Base-by-base conservation (phyloP, 2,113 vertebrate genomes). In the Lasiurus cinereus region DNA sequence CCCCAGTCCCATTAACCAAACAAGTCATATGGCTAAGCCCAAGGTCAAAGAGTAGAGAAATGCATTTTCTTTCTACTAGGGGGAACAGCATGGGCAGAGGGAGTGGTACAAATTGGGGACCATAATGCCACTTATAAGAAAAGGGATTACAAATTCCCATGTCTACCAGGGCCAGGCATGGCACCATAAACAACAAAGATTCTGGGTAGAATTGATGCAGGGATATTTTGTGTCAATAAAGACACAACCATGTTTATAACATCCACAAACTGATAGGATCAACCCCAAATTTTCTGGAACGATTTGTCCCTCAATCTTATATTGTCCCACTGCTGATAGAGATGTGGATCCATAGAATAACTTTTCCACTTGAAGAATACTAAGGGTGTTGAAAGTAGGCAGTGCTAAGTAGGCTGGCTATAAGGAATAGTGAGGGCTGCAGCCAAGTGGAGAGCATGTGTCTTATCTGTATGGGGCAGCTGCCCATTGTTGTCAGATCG, bases 381-480 rank as follows among this genome's bases (percentile, higher is more conserved):
- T 29, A 18, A 39, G 4, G 33, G 19, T 69, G 5, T 27, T 21
- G 33, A 22, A 21, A 11, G 16, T 1, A 33, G n/a, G 29, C 8
- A 16, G 43, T 11, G 9, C 29, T 10, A 18, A 8, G 46, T 27
- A 76, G 46, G 73, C 73, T 11, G 46, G 73, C 73, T 11, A 9
- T 21, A 2, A 36, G 46, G 50, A 74, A 6, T 0, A 69, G 16
- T 0, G 3, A 6, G 15, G 54, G 0, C 62, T 46, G 12, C 12
- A 16, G 39, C 69, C 14, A 78, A 73, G 46, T 0, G 10, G 87
- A n/a, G 39, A 21, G 0, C 6, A 5, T 0, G 5, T 1, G 16
- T 21, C 14, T 7, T 22, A 21, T 29, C 8, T 11, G 8, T 31
- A 62, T 16, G 27, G 6, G 7, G 8, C 6, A 64, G 54, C 11